Base-by-base conservation (phyloP, 1,140 invertebrate species). In the Apocrypta bakeri region DNA sequence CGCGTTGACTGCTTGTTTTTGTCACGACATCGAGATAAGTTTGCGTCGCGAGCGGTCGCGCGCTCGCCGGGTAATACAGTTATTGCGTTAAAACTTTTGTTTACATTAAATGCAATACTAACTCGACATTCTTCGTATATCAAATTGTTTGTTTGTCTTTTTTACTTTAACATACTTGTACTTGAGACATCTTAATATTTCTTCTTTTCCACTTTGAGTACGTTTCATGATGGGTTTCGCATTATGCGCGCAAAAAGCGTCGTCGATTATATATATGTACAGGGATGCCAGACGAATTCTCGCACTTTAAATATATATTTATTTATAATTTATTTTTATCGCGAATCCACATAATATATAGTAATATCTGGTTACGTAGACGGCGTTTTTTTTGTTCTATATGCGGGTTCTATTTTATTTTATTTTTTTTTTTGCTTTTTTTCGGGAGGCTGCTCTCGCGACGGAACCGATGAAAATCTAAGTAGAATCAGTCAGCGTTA, bases 61-160 rank as follows among this genome's bases (percentile, higher is more conserved):
- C 63, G 25, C 56, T 77, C 66, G 17, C 74, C 40, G 27, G 68
- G 7, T 82, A 82, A 78, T 82, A 82, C 81, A 78, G 68, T 78
- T 78, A 78, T 76, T 77, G 73, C 64, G 74, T 82, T 80, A 31
- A 63, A 81, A 71, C 24, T 71, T 71, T 48, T 31, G 61, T 56
- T 81, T 82, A 82, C 74, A 77, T 77, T 71, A 63, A 71, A 77
- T 82, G 81, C 29, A 77, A 82, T 82, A 82, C 81, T 77, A 76
- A 74, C 72, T 48, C 14, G 48, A 69, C 56, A 56, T 24, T 74
- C 11, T 37, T 71, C 29, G 68, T 63, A 37, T 72, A 61, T 56
- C 66, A 42, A 71, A 17, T 63, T n/a, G n/a, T n/a, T n/a, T n/a
- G n/a, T n/a, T n/a, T n/a, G n/a, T n/a, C n/a, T 69, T 33, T 71